Evolutionary conservation across 2,113 vertebrate species (phyloP).

Genomic region (Bostrychus sinensis): DNA sequence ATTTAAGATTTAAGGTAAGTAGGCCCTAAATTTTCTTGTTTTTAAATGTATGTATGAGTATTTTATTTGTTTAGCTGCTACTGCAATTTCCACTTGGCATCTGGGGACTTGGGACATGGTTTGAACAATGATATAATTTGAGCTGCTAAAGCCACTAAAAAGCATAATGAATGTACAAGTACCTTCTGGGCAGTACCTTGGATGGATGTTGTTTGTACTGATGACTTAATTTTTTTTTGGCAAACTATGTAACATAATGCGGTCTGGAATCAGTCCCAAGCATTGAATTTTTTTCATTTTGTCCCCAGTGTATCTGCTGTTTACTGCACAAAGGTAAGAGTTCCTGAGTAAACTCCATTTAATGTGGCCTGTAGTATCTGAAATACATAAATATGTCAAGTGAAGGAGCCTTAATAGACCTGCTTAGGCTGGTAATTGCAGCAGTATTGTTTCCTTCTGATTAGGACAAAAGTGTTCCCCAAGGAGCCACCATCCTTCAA

Average conservation of each 20-base stretch:
- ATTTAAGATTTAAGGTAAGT: too few relatives aligned
- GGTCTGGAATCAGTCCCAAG: not conserved
- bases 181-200: too few relatives aligned
- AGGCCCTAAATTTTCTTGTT: too few relatives aligned
- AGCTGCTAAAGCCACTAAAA: too few relatives aligned
- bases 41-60: too few relatives aligned
- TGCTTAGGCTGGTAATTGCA: conserved; percentile 95
- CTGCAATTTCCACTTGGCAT: too few relatives aligned
- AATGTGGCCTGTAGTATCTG: conserved; percentile 91
- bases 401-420: conserved; percentile 97
- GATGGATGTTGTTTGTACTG: not conserved
- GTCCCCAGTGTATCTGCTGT: conserved; percentile 67
- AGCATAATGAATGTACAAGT: too few relatives aligned
- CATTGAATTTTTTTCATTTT: conserved; percentile 13
- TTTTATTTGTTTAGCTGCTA: too few relatives aligned
- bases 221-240: not conserved
- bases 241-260: not conserved
- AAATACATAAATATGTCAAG: conserved; percentile 99
- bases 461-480: conserved; percentile 93
- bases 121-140: too few relatives aligned
- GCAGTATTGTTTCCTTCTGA: conserved; percentile 98
- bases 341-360: conserved; percentile 91
- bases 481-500: conserved; percentile 88
- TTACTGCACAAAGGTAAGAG: conserved; percentile 87
- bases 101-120: too few relatives aligned